These are phyloP conservation scores for Eulimnadia texana DNA, from an alignment of 1,140 invertebrate species.

Conservation along the genomic window DNA sequence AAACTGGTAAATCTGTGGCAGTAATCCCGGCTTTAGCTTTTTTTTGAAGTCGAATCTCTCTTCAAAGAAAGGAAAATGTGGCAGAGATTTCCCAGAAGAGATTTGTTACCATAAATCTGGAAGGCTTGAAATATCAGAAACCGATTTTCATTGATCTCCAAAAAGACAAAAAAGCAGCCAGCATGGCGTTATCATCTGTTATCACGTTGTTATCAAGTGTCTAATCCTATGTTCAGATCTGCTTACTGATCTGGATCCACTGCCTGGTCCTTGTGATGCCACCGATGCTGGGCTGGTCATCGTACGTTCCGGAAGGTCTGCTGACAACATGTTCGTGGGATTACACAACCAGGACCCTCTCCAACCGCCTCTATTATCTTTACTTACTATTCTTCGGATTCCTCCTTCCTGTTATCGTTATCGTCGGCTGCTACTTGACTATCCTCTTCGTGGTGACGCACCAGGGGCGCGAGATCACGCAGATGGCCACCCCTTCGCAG, in stretches of 20 bases:
- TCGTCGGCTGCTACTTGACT: slow-evolving; percentile 35
- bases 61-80: no score
- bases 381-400: slow-evolving; percentile 37
- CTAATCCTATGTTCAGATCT: slow-evolving; percentile 24
- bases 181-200: slow-evolving; percentile 5
- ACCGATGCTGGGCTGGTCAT: slow-evolving; percentile 38
- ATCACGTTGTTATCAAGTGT: no score
- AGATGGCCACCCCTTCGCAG: slow-evolving; percentile 18
- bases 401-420: slow-evolving; percentile 32
- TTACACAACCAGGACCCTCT: slow-evolving; percentile 31
- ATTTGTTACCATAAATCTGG: no score
- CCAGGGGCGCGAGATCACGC: slow-evolving; percentile 32
- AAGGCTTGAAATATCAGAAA: no score
- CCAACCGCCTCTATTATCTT: slow-evolving; percentile 33
- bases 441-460: slow-evolving; percentile 27
- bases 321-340: slow-evolving; percentile 41
- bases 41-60: no score
- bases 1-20: no score
- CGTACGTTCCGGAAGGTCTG: slow-evolving; percentile 36
- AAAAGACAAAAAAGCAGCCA: neutral
- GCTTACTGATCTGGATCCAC: slow-evolving; percentile 36
- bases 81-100: no score
- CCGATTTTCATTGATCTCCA: no score
- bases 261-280: slow-evolving; percentile 32
- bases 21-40: no score